Percentiles rank a stretch among this genome's conserved stretches.
Conservation (phyloP, 1,140 invertebrate species). For the Papilio machaon region DNA sequence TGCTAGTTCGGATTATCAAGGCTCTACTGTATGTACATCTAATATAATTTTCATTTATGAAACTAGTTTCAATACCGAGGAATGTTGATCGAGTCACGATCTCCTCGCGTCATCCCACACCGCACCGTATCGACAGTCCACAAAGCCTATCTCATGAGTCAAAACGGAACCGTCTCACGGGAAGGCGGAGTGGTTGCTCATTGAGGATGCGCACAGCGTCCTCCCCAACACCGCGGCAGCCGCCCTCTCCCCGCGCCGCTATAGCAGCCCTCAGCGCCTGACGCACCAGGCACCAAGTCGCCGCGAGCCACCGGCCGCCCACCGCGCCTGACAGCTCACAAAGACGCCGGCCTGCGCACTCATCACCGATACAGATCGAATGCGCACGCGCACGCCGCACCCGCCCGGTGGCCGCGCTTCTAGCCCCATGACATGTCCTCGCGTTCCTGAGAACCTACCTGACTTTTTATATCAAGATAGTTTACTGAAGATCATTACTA, state of each 20-base stretch:
- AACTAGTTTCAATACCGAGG: background rate
- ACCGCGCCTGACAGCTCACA: conserved; percentile 28
- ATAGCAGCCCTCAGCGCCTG: conserved; percentile 36
- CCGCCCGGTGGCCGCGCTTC: background rate
- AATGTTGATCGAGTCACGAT: background rate
- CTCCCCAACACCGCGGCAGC: background rate
- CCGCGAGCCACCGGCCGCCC: conserved; percentile 39
- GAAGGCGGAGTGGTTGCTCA: background rate
- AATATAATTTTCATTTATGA: background rate
- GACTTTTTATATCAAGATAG: background rate
- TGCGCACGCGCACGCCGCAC: background rate
- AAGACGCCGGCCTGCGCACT: conserved; percentile 42
- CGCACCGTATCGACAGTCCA: background rate
- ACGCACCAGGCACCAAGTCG: conserved; percentile 42
- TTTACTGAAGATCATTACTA: background rate
- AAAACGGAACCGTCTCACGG: conserved; percentile 41
- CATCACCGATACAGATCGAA: conserved; percentile 22
- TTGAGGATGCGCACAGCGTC: conserved; percentile 37
- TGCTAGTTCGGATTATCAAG: no score
- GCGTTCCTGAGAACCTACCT: background rate
- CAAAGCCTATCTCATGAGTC: conserved; percentile 42
- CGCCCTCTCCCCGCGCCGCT: background rate
- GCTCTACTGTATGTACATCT: no score
- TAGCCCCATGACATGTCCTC: no score
- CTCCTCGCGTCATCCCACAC: background rate